These are phyloP conservation scores for Amiota mariae DNA, from an alignment of 2,888 invertebrate genomes.

Conservation along the genomic window DNA sequence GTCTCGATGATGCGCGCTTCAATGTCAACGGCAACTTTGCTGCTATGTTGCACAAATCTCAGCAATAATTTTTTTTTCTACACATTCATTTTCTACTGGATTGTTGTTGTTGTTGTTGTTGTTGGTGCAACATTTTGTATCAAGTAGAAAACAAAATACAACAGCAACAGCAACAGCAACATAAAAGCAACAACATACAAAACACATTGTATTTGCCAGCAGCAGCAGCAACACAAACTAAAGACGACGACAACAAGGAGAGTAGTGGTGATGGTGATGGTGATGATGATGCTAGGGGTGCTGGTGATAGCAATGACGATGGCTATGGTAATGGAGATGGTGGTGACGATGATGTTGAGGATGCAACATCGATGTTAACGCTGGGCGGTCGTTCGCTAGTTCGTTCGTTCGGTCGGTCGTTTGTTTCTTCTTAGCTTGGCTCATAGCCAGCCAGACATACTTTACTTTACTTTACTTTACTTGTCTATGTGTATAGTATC, in stretches of 20 bases:
- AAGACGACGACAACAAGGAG: not conserved
- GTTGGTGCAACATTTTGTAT: not conserved
- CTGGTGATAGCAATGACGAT: too few relatives aligned
- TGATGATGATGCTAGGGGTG: not conserved
- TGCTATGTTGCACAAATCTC: constrained; percentile 11
- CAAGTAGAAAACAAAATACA: not conserved
- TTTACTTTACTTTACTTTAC: too few relatives aligned
- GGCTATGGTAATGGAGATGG: too few relatives aligned
- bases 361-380: not conserved
- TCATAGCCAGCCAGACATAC: constrained; percentile 15
- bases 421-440: not conserved
- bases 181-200: too few relatives aligned
- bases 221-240: not conserved
- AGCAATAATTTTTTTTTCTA: constrained; percentile 17
- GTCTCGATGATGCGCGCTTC: constrained; percentile 30
- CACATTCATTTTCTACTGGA: not conserved
- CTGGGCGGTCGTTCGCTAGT: not conserved
- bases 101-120: constrained; percentile 6
- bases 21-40: constrained; percentile 13
- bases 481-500: too few relatives aligned
- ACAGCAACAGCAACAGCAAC: constrained; percentile 1
- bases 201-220: not conserved
- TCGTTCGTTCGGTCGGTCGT: too few relatives aligned
- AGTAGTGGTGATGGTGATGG: not conserved
- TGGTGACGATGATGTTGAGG: not conserved